Evolutionary conservation across 2,113 vertebrate genomes (phyloP), one percentile per base, ranked within the genome.

Genomic region (Pluvialis apricaria): DNA sequence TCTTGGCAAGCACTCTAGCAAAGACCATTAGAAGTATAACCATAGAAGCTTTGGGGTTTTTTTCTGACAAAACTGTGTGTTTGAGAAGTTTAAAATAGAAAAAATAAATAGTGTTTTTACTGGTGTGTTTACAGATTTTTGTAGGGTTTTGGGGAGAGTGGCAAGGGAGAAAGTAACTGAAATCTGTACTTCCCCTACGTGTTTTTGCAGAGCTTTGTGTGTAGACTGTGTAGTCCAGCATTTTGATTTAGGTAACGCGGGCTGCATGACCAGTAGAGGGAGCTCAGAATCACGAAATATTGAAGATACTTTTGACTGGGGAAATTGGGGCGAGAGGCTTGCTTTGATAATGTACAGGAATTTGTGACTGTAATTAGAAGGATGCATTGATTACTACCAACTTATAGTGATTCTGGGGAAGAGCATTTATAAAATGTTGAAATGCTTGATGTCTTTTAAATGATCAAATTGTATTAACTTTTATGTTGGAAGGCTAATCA

Each of bases 201-300:
- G 40, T 80, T 85, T 87, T 65, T 82, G 55, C 47, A 32, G 61
- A 60, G 24, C 20, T 66, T 69, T 31, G 7, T 29, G 29, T 49
- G 40, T 64, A 18, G 13, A 11, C 29, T n/a, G 3, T 36, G 20
- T 34, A 44, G 45, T 26, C 45, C 17, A 9, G n/a, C 34, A 13
- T 69, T 88, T 65, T 15, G 1, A 17, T 61, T 78, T 49, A 42
- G 72, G 22, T 42, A n/a, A 24, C 72, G 8, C n/a, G 8, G 49
- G 34, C 83, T 92, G 42, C 42, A 3, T 82, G 87, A 40, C 94
- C 96, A 96, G 95, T 57, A 97, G 97, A 96, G 95, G 95, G 96
- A 97, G 96, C 94, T 78, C 71, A 97, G 82, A 95, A 44, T 95
- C 83, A 76, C 81, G 68, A 76, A 94, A 97, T 95, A 13, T 34